Percentiles rank a stretch among this genome's conserved stretches.
Evolutionary conservation across 2,113 vertebrate species (phyloP).

Genomic region (Thomomys bottae): DNA sequence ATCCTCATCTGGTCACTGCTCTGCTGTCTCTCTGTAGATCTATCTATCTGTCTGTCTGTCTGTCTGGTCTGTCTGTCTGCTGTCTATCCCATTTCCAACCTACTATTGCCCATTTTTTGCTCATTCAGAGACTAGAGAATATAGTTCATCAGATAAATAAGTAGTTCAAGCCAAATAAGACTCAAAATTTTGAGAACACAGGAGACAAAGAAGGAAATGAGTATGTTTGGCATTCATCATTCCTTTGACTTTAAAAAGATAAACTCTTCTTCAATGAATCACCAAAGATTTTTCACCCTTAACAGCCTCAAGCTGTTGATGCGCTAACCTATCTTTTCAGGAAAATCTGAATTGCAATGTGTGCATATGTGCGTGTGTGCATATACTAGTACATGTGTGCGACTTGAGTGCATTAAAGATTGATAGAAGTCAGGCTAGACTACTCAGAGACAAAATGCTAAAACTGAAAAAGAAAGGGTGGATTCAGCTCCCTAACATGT

Average conservation of each 20-base stretch:
- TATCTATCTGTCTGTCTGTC: neutral
- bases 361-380: too few relatives aligned
- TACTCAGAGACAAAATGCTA: neutral
- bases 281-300: neutral
- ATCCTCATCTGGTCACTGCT: neutral
- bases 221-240: neutral
- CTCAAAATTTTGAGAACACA: neutral
- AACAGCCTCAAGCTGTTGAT: neutral
- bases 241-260: neutral
- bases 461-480: neutral
- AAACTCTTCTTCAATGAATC: neutral
- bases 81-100: neutral
- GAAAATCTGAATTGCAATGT: neutral
- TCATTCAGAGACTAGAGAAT: neutral
- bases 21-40: neutral
- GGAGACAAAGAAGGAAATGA: neutral
- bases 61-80: neutral
- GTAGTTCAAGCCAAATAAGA: neutral
- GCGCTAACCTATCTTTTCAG: neutral
- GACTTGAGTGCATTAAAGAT: neutral
- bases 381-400: too few relatives aligned
- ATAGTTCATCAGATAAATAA: neutral
- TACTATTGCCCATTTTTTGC: neutral
- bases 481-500: neutral
- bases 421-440: neutral